Conservation (phyloP, 2,888 invertebrate species). For the Microplitis manilae region DNA sequence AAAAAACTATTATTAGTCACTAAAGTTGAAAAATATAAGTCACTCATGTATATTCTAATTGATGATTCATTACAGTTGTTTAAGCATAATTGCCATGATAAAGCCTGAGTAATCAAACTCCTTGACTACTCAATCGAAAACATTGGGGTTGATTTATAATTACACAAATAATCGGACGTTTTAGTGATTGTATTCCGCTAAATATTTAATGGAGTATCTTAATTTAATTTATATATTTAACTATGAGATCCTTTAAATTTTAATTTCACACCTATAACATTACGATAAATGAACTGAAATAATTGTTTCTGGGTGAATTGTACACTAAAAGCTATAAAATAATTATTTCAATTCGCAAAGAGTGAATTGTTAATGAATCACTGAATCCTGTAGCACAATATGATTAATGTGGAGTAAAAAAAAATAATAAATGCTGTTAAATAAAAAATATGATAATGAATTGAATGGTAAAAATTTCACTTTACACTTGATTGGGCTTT, state of each 20-base stretch:
- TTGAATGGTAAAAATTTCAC: neutral
- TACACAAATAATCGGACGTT: neutral
- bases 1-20: neutral
- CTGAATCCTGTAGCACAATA: too few species aligned
- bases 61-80: neutral
- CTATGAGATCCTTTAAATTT: neutral
- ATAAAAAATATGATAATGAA: neutral
- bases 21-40: neutral
- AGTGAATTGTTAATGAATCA: too few species aligned
- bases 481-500: neutral
- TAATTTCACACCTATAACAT: neutral
- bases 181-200: neutral
- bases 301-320: too few species aligned
- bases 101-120: neutral
- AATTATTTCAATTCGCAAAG: too few species aligned
- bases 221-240: neutral
- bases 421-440: neutral
- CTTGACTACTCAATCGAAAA: neutral
- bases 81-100: neutral
- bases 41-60: neutral
- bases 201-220: neutral
- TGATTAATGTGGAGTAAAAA: neutral
- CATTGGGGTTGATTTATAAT: constrained; percentile 1
- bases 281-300: too few species aligned
- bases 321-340: too few species aligned